Percentiles rank a stretch among this genome's conserved stretches.
Evolutionary conservation across 2,797 vertebrate genomes (phyloP).

Genomic region (Eleutherodactylus coqui): DNA sequence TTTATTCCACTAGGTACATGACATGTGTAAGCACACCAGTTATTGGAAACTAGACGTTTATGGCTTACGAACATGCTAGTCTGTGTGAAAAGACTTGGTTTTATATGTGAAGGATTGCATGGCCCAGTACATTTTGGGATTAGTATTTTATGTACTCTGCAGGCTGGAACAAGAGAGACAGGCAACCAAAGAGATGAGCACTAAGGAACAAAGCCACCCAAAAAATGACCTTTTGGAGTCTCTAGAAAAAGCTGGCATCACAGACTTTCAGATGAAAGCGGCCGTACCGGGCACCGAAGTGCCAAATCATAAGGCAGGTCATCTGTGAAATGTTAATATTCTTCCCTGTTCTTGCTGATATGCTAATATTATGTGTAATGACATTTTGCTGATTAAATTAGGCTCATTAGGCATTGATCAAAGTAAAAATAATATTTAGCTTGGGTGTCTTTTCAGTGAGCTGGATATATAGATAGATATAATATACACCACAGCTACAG

Average conservation of each 20-base stretch:
- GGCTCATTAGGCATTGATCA: not conserved
- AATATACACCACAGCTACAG: too few relatives aligned
- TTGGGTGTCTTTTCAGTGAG: not conserved
- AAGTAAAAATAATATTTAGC: not conserved
- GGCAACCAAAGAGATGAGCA: conserved; percentile 70
- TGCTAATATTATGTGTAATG: not conserved
- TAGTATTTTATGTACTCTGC: not conserved
- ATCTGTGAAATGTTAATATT: not conserved
- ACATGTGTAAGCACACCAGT: too few relatives aligned
- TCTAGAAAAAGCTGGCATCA: conserved; percentile 78
- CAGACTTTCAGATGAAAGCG: conserved; percentile 88
- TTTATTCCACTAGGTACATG: too few relatives aligned
- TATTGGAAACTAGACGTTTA: too few relatives aligned
- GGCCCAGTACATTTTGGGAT: not conserved
- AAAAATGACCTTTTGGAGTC: conserved; percentile 73
- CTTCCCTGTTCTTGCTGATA: not conserved
- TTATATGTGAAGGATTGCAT: not conserved
- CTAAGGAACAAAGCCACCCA: conserved; percentile 57
- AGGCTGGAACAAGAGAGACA: conserved; percentile 88
- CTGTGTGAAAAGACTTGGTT: too few relatives aligned
- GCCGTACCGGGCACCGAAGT: conserved; percentile 95
- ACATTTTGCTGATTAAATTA: not conserved
- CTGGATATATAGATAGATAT: too few relatives aligned
- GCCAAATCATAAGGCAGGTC: conserved; percentile 86
- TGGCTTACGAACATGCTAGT: too few relatives aligned